Evolutionary conservation across 1,140 invertebrate species (phyloP), one percentile per base, ranked within the genome.

Genomic region (Brachionus plicatilis): DNA sequence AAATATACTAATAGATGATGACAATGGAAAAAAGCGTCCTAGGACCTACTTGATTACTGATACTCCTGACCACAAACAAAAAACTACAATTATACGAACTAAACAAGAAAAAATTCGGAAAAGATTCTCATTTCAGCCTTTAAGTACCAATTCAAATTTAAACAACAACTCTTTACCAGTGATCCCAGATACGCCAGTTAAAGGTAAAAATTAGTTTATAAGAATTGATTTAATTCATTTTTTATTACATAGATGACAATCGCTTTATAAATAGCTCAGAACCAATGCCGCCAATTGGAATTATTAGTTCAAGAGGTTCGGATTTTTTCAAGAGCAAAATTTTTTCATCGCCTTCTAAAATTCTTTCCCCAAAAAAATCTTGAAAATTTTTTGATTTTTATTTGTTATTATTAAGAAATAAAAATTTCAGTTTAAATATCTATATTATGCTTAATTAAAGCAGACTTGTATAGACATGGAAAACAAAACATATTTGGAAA

Each of bases 11-110:
- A 82, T 12, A 29, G 53, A 65, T n/a, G 79, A 82, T 24, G 37
- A 82, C 4, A 66, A 80, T 43, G 53, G 17, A 17, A 82, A 60
- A 43, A 82, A 82, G 27, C 20, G 79, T 43, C 72, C 72, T 9
- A 47, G 72, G 20, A 65, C 53, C 33, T 82, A 82, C 41, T 65
- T 82, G 29, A 82, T 82, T 65, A 65, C 79, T 27, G 79, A 82
- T 47, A 82, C 79, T n/a, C 79, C 79, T 37, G 79, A 82, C 33
- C 79, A 82, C 41, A 82, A 82, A 47, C 79, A 82, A 68, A 82
- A 82, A 4, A 68, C 79, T 65, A 82, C 79, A 27, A 65, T 82
- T n/a, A 82, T 82, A 20, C 17, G 53, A 41, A 82, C 79, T 5
- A 60, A 68, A 47, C 79, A 82, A 37, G 79, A 82, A 68, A 60